Conservation (phyloP, 2,797 vertebrate genomes). For the Cirrhinus molitorella region DNA sequence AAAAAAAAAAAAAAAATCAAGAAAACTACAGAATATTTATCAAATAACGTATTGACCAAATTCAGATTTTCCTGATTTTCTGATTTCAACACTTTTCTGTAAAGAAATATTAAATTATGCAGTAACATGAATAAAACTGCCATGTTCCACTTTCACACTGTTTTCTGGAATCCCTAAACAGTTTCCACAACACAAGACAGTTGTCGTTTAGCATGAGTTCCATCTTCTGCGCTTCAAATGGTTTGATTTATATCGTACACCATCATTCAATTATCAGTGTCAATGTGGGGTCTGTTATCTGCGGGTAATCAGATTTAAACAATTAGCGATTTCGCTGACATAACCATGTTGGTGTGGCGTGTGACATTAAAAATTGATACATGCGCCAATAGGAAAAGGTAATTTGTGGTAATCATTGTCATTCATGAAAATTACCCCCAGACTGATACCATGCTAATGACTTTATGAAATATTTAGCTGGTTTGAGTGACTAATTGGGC, state of each 20-base stretch:
- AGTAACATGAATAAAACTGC: background rate
- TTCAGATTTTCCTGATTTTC: no score
- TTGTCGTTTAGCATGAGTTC: background rate
- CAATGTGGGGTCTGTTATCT: conserved; percentile 11
- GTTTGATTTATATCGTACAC: conserved; percentile 8
- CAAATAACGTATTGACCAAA: no score
- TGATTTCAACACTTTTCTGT: no score
- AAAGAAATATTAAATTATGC: no score
- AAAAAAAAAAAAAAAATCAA: no score
- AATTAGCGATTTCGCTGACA: conserved; percentile 26
- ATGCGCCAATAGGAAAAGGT: conserved; percentile 65
- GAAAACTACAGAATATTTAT: no score
- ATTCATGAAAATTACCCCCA: conserved; percentile 66
- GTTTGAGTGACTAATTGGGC: conserved; percentile 61
- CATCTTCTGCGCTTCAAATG: background rate
- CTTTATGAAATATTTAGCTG: conserved; percentile 68
- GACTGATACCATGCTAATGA: conserved; percentile 68
- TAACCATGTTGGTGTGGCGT: conserved; percentile 49
- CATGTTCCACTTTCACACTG: background rate
- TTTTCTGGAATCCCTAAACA: background rate
- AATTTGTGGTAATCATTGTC: conserved; percentile 69
- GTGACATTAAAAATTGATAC: conserved; percentile 64
- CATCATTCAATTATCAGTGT: conserved; percentile 14
- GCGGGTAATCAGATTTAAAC: conserved; percentile 29
- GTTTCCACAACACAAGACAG: background rate